Base-by-base conservation (phyloP, 2,888 invertebrate genomes). In the Rhorus exstirpatorius region DNA sequence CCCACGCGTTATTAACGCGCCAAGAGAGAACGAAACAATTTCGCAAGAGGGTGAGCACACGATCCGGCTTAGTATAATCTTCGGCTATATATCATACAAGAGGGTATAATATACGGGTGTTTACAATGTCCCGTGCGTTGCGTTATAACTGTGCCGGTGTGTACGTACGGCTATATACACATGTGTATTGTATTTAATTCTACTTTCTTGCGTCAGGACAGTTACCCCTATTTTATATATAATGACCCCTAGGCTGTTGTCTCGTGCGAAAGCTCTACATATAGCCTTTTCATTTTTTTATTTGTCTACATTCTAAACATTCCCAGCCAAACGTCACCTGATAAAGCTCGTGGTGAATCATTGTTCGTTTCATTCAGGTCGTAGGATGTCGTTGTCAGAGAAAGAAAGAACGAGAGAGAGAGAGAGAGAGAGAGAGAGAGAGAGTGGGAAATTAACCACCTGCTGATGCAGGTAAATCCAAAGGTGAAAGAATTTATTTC, bases 41-140 rank as follows among this genome's bases (percentile, higher is more conserved):
- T 89, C 87, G 89, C 88, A 86, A 86, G 87, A 55, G 76, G 76
- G 38, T 46, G 55, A 26, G 86, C 84, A 38, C 77, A 75, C 70
- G 79, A 85, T 87, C 85, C 84, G 87, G 90, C 89, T 90, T 89
- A 89, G 89, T 89, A 90, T 90, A 90, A 90, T 90, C 91, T 89
- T 75, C 70, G 82, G 84, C 86, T 87, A 84, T 87, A 86, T 86
- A 86, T 88, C 86, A 75, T 75, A 46, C 74, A 49, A 58, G 68
- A 68, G 44, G 53, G 53, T 81, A 77, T 81, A 77, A 81, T 81
- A 67, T 78, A 68, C 81, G 77, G 68, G 68, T 77, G 72, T 74
- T 77, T 78, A 78, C 60, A 41, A 55, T 78, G 53, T 61, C 51
- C 53, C 44, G 53, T 68, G 72, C 51, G 53, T 71, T 78, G 41